Evolutionary conservation across 2,888 invertebrate species (phyloP).

Genomic region (Ashinkailepas kermadecensis): DNA sequence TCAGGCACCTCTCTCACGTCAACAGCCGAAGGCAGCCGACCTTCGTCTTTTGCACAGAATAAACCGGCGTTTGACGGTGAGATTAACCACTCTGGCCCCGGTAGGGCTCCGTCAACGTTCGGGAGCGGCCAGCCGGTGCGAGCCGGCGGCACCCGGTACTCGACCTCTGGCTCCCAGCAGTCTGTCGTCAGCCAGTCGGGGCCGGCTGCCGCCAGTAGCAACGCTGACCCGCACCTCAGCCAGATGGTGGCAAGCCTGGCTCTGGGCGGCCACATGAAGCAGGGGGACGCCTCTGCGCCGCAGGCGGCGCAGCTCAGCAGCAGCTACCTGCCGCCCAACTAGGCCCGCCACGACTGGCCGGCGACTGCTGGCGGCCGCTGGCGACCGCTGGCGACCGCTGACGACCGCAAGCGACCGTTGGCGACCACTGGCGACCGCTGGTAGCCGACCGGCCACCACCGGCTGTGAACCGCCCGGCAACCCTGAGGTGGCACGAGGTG

Average conservation of each 20-base stretch:
- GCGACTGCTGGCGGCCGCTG: no score
- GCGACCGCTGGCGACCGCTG: no score
- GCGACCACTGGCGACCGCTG: no score
- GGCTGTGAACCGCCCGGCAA: no score
- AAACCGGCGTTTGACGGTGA: background rate
- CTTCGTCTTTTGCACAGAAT: background rate
- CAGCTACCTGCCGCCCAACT: background rate
- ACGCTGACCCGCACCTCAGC: background rate
- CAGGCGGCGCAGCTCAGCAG: background rate
- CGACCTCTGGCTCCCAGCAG: background rate
- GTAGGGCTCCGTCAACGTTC: background rate
- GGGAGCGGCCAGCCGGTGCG: background rate
- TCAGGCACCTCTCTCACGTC: background rate
- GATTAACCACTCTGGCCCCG: no score
- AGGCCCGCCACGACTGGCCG: background rate
- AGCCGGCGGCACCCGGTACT: background rate
- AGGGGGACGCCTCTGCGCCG: background rate
- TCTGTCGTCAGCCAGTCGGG: background rate
- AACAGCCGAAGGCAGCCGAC: no score
- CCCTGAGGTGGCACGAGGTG: no score
- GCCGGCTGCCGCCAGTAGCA: no score
- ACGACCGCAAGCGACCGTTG: no score
- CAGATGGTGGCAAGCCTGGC: background rate
- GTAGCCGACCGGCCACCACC: no score
- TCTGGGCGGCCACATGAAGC: slow-evolving; percentile 11